These are phyloP conservation scores for Erethizon dorsatum DNA, from an alignment of 2,797 vertebrate species.

Conservation along the genomic window DNA sequence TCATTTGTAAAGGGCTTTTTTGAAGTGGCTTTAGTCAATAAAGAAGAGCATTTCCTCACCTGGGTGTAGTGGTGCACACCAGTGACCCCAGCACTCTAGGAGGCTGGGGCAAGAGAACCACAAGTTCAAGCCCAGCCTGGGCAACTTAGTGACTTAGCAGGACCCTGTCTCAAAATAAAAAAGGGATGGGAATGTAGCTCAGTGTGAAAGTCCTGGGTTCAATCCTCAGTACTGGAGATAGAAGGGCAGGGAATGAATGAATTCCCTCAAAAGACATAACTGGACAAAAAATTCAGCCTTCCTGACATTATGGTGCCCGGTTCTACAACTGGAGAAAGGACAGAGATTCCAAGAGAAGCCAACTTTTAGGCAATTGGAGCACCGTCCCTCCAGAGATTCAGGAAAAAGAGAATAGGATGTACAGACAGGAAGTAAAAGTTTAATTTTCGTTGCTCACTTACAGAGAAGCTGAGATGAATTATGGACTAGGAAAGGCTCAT, in stretches of 20 bases:
- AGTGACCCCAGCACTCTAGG: background rate
- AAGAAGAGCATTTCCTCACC: background rate
- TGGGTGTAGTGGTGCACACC: background rate
- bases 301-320: background rate
- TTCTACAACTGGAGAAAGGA: background rate
- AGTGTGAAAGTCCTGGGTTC: background rate
- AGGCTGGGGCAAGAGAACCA: background rate
- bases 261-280: background rate
- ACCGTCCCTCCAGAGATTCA: background rate
- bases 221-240: background rate
- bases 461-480: conserved; percentile 28
- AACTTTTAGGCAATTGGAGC: background rate
- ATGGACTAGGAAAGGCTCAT: background rate
- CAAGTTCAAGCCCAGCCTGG: background rate
- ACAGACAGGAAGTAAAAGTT: background rate
- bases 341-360: background rate
- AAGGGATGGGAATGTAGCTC: background rate
- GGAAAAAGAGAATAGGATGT: background rate
- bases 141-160: background rate
- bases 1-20: background rate
- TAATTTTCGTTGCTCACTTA: background rate
- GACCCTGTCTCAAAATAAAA: background rate
- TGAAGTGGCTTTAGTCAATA: background rate
- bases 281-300: background rate
- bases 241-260: background rate